Base-by-base conservation (phyloP, 2,888 invertebrate species). In the Lochmaea crataegi region DNA sequence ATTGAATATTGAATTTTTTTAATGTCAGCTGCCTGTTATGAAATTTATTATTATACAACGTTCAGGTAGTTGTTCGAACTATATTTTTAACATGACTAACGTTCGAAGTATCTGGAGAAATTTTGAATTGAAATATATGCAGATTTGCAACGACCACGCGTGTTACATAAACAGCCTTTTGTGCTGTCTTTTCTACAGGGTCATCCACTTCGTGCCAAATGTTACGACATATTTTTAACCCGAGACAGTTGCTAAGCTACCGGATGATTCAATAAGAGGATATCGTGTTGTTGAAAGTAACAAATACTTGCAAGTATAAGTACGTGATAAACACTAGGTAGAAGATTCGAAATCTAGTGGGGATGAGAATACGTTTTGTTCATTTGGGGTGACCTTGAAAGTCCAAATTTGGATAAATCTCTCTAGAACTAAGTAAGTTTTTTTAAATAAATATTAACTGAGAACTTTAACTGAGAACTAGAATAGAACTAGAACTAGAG, bases 51-150 rank as follows among this genome's bases (percentile, higher is more conserved):
- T 70, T 70, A 64, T 64, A 64, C 64, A 70, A 70, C 56, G 64
- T 64, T 68, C 56, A 69, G 63, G 42, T 14, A 45, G 69, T 69
- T 69, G 63, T 56, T n/a, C n/a, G 69, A 64, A 57, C 57, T 42
- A 57, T 65, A 70, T 64, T 22, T n/a, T 57, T 64, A 53, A 70
- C 57, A 41, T 70, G 70, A 70, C 64, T 70, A 70, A 70, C 64
- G 56, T 70, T 11, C 11, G 57, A 70, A 70, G 45, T 64, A 70
- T 70, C 64, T 70, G 38, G 70, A 70, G 70, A 70, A 70, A 70
- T 70, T 70, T 64, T 11, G 56, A 70, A 64, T 70, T 70, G 57
- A 70, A 70, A 57, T 70, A 64, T 70, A 70, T 70, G 70, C 57
- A 70, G 57, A 70, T 70, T 70, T 65, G 63, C 64, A 57, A 53